Base-by-base conservation (phyloP, 1,140 invertebrate genomes). In the Sycobia sp. region DNA sequence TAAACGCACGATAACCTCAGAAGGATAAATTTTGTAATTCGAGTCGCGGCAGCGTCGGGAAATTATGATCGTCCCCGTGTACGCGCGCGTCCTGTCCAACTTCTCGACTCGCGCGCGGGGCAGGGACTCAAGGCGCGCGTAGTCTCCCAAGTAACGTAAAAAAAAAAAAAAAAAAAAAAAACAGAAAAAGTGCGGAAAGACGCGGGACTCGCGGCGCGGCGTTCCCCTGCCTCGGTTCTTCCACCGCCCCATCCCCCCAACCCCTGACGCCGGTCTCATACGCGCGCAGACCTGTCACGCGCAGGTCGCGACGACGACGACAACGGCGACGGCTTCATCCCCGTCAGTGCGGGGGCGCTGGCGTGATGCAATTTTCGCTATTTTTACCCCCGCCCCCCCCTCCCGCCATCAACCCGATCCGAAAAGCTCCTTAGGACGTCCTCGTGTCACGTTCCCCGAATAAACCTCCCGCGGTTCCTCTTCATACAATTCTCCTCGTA, bases 321-420 rank as follows among this genome's bases (percentile, higher is more conserved):
- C n/a, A n/a, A n/a, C n/a, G n/a, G n/a, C n/a, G n/a, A 68, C 58
- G 71, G 69, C 73, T 76, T 72, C 75, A 74, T 76, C 73, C 68
- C 70, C 50, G 38, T 57, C 49, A 25, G 23, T 27, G 18, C 27
- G 39, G 41, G 29, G 62, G 67, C 62, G 67, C 71, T 58, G 57
- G 61, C 65, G 74, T 72, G 75, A 76, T 80, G 77, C 78, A 78
- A 80, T 80, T 80, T 80, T 77, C 77, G 76, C 75, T 80, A 80
- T 79, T 80, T 80, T 80, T 80, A 79, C 74, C 71, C 5, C n/a
- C n/a, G n/a, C n/a, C n/a, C n/a, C n/a, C n/a, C n/a, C n/a, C n/a
- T n/a, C n/a, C n/a, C n/a, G n/a, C n/a, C n/a, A n/a, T n/a, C n/a
- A n/a, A n/a, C n/a, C n/a, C n/a, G n/a, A n/a, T n/a, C n/a, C 69